Evolutionary conservation across 92 coral and sea anemone genomes (phyloP).

Genomic region (Chrysogorgia sp.): DNA sequence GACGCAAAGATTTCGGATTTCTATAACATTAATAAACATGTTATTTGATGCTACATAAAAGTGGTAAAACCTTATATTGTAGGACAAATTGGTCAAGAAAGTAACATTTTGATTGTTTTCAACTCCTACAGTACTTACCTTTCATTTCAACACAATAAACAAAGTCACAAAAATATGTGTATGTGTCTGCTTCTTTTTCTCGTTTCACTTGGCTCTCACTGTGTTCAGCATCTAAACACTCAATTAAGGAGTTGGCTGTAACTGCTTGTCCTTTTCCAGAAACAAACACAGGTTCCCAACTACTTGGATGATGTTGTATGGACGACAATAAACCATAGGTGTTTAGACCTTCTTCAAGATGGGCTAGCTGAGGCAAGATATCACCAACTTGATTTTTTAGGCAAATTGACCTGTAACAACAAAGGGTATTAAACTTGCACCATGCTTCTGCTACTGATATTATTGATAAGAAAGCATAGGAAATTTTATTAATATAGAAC

Average conservation of each 20-base stretch:
- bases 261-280: slow-evolving; percentile 35
- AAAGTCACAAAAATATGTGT: slow-evolving; percentile 47
- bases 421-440: too few relatives aligned
- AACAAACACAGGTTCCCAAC: slow-evolving; percentile 58
- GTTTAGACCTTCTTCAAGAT: slow-evolving; percentile 61
- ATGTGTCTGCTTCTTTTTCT: slow-evolving; percentile 44
- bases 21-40: slow-evolving; percentile 5
- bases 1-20: neutral
- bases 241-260: slow-evolving; percentile 27
- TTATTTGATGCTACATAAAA: neutral
- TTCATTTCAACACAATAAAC: slow-evolving; percentile 20
- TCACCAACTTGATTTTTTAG: slow-evolving; percentile 54
- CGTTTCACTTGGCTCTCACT: slow-evolving; percentile 39
- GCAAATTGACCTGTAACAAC: slow-evolving; percentile 58
- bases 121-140: slow-evolving; percentile 20
- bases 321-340: slow-evolving; percentile 58
- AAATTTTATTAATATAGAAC: too few relatives aligned
- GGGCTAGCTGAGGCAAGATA: slow-evolving; percentile 45
- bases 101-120: too few relatives aligned
- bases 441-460: too few relatives aligned
- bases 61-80: neutral
- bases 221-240: slow-evolving; percentile 1
- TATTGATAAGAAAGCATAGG: neutral
- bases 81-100: too few relatives aligned
- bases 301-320: slow-evolving; percentile 30